A percentile compares a stretch with the other conserved stretches of the same genome.
phyloP scores from a whole-genome alignment of 2,888 invertebrate species.

The Octodonta nipae region DNA sequence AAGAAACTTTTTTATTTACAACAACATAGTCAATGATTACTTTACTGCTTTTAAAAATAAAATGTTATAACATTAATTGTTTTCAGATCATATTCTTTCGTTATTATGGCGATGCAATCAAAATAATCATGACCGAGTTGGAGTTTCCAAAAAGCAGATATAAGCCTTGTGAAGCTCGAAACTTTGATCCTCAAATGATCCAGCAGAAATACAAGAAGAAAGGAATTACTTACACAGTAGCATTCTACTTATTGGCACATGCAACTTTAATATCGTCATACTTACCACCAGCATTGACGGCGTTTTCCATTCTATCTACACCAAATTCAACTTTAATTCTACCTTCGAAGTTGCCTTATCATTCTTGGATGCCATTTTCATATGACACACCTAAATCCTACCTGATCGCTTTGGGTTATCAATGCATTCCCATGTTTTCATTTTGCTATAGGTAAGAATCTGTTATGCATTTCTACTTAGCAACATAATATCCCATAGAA shows the following conservation, averaged over 20 bases:
- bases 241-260: conserved; percentile 24
- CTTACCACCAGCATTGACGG: conserved; percentile 21
- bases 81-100: conserved; percentile 22
- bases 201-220: conserved; percentile 18
- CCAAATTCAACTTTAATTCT: conserved; percentile 10
- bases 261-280: conserved; percentile 25
- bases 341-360: conserved; percentile 22
- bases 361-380: conserved; percentile 30
- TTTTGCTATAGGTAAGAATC: conserved; percentile 18
- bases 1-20: no score
- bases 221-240: conserved; percentile 22
- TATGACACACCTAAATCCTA: conserved; percentile 23
- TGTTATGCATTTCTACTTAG: no score
- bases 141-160: conserved; percentile 22
- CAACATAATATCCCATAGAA: no score
- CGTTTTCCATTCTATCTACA: conserved; percentile 9
- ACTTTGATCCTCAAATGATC: conserved; percentile 19
- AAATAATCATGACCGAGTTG: conserved; percentile 19
- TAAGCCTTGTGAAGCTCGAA: conserved; percentile 12
- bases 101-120: conserved; percentile 16
- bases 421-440: conserved; percentile 27
- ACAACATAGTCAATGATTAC: no score
- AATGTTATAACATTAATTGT: no score
- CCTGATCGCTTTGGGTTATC: conserved; percentile 26
- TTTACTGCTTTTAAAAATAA: no score